Percentiles rank a stretch among this genome's conserved stretches.
Evolutionary conservation across 2,797 vertebrate species (phyloP).

Genomic region (Lates japonicus): DNA sequence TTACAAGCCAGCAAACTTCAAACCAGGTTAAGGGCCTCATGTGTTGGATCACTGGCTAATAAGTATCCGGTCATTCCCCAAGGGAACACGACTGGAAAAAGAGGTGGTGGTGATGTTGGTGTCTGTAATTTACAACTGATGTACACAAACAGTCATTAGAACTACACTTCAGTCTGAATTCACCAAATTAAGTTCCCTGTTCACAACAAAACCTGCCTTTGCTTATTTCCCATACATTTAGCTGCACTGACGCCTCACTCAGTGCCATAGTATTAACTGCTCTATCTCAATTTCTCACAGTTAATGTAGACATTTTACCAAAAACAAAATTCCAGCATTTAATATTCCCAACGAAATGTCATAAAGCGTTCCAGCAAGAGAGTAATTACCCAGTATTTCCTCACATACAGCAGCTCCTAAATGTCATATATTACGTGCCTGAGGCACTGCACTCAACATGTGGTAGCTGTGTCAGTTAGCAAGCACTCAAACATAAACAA

Average conservation of each 20-base stretch:
- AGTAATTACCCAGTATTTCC: slow-evolving; percentile 65
- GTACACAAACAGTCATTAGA: neutral
- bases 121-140: slow-evolving; percentile 17
- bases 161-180: neutral
- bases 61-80: slow-evolving; percentile 46
- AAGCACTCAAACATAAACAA: slow-evolving; percentile 70
- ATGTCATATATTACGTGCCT: slow-evolving; percentile 61
- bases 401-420: slow-evolving; percentile 47
- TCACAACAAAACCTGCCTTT: neutral
- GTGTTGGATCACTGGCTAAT: slow-evolving; percentile 63
- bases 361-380: slow-evolving; percentile 57
- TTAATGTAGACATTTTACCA: slow-evolving; percentile 24
- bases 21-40: slow-evolving; percentile 50
- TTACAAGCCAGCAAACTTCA: too few species aligned
- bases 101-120: slow-evolving; percentile 30
- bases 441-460: slow-evolving; percentile 51
- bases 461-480: slow-evolving; percentile 59
- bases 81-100: slow-evolving; percentile 1
- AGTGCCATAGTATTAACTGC: slow-evolving; percentile 4
- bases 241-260: slow-evolving; percentile 16
- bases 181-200: neutral
- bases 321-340: slow-evolving; percentile 58
- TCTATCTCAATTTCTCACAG: slow-evolving; percentile 19
- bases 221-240: slow-evolving; percentile 31
- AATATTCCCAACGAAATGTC: slow-evolving; percentile 66